phyloP scores from a whole-genome alignment of 2,113 vertebrate species.

The Zosterops lateralis region DNA sequence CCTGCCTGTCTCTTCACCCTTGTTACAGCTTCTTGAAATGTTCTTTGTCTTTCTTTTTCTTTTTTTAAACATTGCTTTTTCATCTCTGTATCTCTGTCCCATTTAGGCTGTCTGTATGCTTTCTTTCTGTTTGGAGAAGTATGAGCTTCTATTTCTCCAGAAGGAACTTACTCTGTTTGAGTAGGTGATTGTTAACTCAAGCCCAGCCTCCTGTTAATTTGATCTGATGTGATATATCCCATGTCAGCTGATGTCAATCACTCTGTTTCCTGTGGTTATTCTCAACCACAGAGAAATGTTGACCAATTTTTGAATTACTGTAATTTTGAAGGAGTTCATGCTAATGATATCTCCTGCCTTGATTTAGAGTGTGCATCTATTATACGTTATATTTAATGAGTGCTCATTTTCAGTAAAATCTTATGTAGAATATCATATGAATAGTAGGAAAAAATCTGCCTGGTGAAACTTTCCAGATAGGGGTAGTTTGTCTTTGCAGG shows the following conservation, averaged over 20 bases:
- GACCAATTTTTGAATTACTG: not conserved
- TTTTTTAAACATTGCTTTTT: not conserved
- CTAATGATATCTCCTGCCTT: slow-evolving; percentile 17
- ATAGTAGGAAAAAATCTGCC: slow-evolving; percentile 2
- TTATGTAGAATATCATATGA: not conserved
- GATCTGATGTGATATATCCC: not conserved
- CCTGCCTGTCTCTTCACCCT: not conserved
- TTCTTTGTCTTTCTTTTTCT: not conserved
- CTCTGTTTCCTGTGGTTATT: not conserved
- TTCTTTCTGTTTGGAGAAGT: not conserved
- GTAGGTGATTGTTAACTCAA: not conserved
- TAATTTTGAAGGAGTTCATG: not conserved
- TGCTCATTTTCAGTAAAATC: slow-evolving; percentile 57
- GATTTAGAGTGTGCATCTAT: slow-evolving; percentile 33
- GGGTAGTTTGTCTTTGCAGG: slow-evolving; percentile 24
- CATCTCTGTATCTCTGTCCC: not conserved
- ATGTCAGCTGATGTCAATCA: not conserved
- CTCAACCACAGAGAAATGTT: not conserved
- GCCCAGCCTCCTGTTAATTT: not conserved
- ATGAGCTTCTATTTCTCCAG: not conserved
- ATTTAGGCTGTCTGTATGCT: not conserved
- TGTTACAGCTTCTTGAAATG: not conserved
- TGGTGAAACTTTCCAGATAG: slow-evolving; percentile 3
- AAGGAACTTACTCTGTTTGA: not conserved
- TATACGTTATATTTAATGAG: not conserved